These are phyloP conservation scores for Homarus gammarus DNA, from an alignment of 2,888 invertebrate genomes.

Conservation along the genomic window DNA sequence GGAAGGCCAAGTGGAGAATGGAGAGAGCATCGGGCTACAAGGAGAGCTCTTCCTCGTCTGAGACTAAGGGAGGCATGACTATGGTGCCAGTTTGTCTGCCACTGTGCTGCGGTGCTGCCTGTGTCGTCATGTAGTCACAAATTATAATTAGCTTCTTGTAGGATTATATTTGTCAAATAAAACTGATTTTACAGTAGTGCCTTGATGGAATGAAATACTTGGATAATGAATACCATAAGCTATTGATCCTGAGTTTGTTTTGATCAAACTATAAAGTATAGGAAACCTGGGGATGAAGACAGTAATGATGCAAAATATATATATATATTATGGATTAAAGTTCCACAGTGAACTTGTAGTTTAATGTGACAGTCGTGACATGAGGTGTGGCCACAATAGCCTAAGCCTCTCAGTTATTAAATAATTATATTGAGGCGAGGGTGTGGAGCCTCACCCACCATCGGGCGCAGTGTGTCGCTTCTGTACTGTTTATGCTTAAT, in stretches of 20 bases:
- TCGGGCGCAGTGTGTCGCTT: not conserved
- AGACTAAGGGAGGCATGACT: conserved; percentile 76
- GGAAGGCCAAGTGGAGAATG: conserved; percentile 75
- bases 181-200: conserved; percentile 1
- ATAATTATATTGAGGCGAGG: not conserved
- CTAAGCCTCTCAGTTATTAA: not conserved
- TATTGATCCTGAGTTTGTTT: not conserved
- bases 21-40: conserved; percentile 75
- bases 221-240: not conserved
- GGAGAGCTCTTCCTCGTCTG: conserved; percentile 74
- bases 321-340: not conserved
- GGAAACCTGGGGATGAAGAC: not conserved
- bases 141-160: not conserved
- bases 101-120: conserved; percentile 77
- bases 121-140: conserved; percentile 76
- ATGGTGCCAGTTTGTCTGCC: conserved; percentile 77
- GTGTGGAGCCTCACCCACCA: not conserved
- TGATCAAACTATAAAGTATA: no score
- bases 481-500: not conserved
- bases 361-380: not conserved
- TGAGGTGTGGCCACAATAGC: not conserved
- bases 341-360: not conserved
- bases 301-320: not conserved
- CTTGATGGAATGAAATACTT: not conserved
- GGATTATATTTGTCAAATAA: not conserved